phyloP scores from a whole-genome alignment of 2,113 vertebrate genomes.

The Muntiacus muntjak region DNA sequence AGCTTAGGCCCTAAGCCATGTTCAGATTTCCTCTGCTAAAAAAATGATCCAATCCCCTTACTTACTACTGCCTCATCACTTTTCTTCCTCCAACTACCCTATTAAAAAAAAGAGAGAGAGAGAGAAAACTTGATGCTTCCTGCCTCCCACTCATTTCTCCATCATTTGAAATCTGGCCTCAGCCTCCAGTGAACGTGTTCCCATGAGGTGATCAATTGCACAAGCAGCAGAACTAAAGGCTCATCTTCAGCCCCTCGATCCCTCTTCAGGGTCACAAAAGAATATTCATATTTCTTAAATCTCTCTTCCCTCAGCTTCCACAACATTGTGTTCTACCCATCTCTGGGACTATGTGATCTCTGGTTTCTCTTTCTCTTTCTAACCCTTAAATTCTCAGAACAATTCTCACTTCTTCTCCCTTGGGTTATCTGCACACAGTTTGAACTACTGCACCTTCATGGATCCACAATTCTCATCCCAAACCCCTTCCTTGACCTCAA shows the following conservation, averaged over 20 bases:
- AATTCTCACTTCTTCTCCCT: conserved; percentile 30
- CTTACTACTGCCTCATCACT: not conserved
- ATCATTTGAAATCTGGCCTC: not conserved
- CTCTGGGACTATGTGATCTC: not conserved
- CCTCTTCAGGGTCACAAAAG: not conserved
- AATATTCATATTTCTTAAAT: not conserved
- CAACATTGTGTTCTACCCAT: not conserved
- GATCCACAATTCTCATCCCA: not conserved
- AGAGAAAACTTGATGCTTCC: not conserved
- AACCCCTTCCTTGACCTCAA: not conserved
- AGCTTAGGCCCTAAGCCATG: not conserved
- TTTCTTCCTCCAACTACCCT: conserved; percentile 21
- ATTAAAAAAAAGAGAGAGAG: not conserved
- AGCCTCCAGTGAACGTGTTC: not conserved
- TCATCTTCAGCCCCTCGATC: not conserved
- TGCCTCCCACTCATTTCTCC: conserved; percentile 33
- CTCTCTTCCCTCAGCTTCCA: not conserved
- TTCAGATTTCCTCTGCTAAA: conserved; percentile 1
- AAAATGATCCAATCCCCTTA: not conserved
- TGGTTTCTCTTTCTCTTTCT: conserved; percentile 44
- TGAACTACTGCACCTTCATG: not conserved
- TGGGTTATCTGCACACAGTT: not conserved
- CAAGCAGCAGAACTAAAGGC: not conserved
- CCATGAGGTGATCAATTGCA: not conserved
- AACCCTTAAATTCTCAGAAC: conserved; percentile 1